These are phyloP conservation scores for Holotrichia oblita DNA, from an alignment of 1,140 invertebrate genomes.

Conservation along the genomic window DNA sequence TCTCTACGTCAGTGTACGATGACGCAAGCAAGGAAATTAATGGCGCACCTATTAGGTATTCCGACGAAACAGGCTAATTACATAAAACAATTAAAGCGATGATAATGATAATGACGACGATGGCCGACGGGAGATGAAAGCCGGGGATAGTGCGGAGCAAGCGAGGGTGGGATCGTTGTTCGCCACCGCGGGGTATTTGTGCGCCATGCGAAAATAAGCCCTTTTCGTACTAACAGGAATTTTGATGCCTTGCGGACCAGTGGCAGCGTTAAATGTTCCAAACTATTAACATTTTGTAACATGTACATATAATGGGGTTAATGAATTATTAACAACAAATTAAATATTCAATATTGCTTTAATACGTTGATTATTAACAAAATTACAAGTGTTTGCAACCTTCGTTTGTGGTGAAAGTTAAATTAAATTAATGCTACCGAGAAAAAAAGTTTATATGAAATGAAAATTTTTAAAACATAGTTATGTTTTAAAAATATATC, in stretches of 20 bases:
- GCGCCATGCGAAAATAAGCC: slow-evolving; percentile 4
- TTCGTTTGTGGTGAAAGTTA: too few relatives aligned
- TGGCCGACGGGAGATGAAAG: slow-evolving; percentile 21
- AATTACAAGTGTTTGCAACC: too few relatives aligned
- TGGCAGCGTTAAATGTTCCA: not conserved
- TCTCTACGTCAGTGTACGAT: not conserved
- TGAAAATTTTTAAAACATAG: too few relatives aligned
- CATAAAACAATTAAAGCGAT: slow-evolving; percentile 37
- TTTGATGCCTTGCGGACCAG: not conserved
- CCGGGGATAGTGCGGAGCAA: not conserved
- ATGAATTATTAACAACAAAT: too few relatives aligned
- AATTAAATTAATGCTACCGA: too few relatives aligned
- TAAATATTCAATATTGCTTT: too few relatives aligned
- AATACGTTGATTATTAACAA: too few relatives aligned
- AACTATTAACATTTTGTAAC: too few relatives aligned
- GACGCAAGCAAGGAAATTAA: slow-evolving; percentile 24
- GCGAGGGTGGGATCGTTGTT: not conserved
- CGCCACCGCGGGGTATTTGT: slow-evolving; percentile 11
- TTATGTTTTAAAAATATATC: too few relatives aligned
- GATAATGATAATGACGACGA: slow-evolving; percentile 33
- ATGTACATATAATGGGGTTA: too few relatives aligned
- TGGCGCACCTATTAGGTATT: slow-evolving; percentile 26
- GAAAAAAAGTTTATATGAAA: too few relatives aligned
- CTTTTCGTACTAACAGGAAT: not conserved
- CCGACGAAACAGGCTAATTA: slow-evolving; percentile 34